These are phyloP conservation scores for Achroia grisella DNA, from an alignment of 1,140 invertebrate species.

Conservation along the genomic window DNA sequence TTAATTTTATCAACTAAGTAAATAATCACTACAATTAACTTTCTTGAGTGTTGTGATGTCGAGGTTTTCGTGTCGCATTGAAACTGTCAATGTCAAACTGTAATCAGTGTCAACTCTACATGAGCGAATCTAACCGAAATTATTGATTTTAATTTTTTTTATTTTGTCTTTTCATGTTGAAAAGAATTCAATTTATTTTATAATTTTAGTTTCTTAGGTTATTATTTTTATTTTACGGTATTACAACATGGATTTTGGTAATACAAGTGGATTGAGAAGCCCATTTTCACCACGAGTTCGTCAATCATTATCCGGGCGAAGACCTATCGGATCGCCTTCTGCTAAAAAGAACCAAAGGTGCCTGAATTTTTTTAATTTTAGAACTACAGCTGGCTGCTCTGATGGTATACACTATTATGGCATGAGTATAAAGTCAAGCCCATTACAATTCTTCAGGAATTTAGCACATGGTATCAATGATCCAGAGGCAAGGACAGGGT, in stretches of 20 bases:
- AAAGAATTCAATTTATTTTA: not conserved
- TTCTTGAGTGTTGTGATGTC: no score
- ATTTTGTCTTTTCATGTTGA: not conserved
- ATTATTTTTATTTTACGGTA: slow-evolving; percentile 15
- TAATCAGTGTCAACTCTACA: no score
- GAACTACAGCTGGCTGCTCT: not conserved
- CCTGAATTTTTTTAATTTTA: slow-evolving; percentile 19
- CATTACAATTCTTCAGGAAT: no score
- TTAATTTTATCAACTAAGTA: no score
- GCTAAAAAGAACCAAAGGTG: slow-evolving; percentile 66
- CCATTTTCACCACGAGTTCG: slow-evolving; percentile 70
- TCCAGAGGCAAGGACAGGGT: no score
- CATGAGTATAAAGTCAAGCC: no score
- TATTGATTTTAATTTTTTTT: not conserved
- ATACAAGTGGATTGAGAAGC: slow-evolving; percentile 59
- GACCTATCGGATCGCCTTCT: slow-evolving; percentile 46
- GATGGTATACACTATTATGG: no score
- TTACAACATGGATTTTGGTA: slow-evolving; percentile 58
- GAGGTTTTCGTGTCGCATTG: no score
- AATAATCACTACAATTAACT: no score
- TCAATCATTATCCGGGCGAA: slow-evolving; percentile 54
- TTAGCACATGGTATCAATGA: no score
- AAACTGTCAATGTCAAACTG: no score
- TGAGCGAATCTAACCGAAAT: not conserved
- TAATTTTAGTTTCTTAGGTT: slow-evolving; percentile 5